Evolutionary conservation across 2,888 invertebrate species (phyloP).

Genomic region (Bhutanitis thaidina): DNA sequence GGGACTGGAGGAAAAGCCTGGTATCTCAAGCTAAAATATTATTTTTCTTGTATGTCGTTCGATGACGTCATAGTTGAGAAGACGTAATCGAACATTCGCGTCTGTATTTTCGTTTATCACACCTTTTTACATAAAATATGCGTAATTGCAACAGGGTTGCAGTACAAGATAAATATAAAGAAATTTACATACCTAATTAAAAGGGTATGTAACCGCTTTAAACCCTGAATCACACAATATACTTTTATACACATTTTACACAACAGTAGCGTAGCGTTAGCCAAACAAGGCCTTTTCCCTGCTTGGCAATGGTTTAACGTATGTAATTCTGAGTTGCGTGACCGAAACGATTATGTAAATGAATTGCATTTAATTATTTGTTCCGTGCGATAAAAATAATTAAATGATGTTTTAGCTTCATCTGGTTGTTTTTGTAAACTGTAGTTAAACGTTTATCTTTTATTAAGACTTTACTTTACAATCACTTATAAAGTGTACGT

Average conservation of each 20-base stretch:
- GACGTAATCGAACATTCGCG: too few relatives aligned
- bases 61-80: too few relatives aligned
- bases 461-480: not conserved
- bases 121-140: too few relatives aligned
- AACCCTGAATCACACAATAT: conserved; percentile 4
- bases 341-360: conserved; percentile 11
- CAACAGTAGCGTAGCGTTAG: not conserved
- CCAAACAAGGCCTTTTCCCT: not conserved
- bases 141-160: too few relatives aligned
- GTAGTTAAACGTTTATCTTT: not conserved
- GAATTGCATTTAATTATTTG: conserved; percentile 10
- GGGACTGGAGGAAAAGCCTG: too few relatives aligned
- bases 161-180: too few relatives aligned
- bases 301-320: conserved; percentile 4
- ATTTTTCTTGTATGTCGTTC: too few relatives aligned
- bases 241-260: not conserved
- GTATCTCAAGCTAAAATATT: too few relatives aligned
- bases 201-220: not conserved
- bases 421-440: not conserved
- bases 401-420: not conserved
- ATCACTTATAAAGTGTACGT: too few relatives aligned
- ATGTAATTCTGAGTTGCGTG: conserved; percentile 8
- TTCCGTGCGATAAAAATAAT: not conserved
- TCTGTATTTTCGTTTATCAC: too few relatives aligned
- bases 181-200: too few relatives aligned